These are phyloP conservation scores for Callipepla squamata DNA, from an alignment of 2,113 vertebrate genomes.

Conservation along the genomic window DNA sequence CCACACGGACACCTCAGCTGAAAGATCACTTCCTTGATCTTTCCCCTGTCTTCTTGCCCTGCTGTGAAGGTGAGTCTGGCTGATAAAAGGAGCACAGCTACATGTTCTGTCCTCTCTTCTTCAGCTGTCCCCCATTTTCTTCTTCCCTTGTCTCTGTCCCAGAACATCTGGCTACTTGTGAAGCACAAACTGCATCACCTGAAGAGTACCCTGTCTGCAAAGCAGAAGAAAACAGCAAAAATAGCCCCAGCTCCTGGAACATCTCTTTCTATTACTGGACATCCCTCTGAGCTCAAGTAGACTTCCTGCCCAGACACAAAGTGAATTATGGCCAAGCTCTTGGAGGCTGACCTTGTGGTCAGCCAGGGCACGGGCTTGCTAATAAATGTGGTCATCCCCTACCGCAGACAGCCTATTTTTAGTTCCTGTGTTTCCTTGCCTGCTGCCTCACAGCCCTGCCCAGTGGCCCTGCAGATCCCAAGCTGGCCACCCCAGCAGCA, in stretches of 20 bases:
- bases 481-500: fast-evolving
- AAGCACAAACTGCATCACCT: not conserved
- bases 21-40: not conserved
- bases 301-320: constrained; percentile 54
- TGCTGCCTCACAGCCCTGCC: not conserved
- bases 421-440: constrained; percentile 27
- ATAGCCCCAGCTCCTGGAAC: constrained; percentile 41
- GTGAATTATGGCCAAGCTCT: constrained; percentile 46
- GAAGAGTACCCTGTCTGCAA: not conserved
- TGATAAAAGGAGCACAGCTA: not conserved
- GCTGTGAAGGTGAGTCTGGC: not conserved
- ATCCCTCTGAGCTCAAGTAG: constrained; percentile 47
- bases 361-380: constrained; percentile 26
- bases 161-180: not conserved
- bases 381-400: constrained; percentile 57
- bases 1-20: not conserved
- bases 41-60: not conserved
- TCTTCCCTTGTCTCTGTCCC: not conserved
- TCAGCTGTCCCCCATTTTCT: not conserved
- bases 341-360: constrained; percentile 61
- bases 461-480: not conserved
- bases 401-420: constrained; percentile 36
- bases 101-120: not conserved
- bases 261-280: constrained; percentile 63
- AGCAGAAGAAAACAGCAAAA: constrained; percentile 43